Conservation (phyloP, 2,797 vertebrate genomes). For the Pseudochirops corinnae region DNA sequence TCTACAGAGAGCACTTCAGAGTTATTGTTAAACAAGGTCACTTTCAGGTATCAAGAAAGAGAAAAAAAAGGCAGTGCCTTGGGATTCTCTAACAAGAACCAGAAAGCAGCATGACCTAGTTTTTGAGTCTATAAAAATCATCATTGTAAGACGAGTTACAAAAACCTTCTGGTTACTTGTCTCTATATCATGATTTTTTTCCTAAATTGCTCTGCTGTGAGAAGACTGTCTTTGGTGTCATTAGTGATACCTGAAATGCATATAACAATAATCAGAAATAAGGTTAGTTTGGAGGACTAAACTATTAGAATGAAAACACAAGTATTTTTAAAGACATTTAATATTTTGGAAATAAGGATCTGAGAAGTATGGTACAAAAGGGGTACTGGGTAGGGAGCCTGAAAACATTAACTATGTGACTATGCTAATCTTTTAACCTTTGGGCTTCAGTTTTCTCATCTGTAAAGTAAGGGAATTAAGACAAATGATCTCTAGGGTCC, state of each 20-base stretch:
- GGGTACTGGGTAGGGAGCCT: no score
- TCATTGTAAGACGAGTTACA: constrained; percentile 76
- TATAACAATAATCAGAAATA: not conserved
- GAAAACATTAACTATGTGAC: not conserved
- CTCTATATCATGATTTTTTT: constrained; percentile 49
- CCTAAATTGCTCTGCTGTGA: not conserved
- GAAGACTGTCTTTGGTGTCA: constrained; percentile 35
- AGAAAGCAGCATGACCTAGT: constrained; percentile 82
- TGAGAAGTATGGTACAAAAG: not conserved
- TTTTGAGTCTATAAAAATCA: constrained; percentile 83
- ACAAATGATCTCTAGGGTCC: not conserved
- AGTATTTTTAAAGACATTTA: not conserved
- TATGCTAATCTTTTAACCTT: not conserved
- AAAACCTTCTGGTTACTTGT: constrained; percentile 70
- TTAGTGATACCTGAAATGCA: not conserved
- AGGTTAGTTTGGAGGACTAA: not conserved
- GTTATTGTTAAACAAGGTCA: constrained; percentile 85
- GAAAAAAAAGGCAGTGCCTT: constrained; percentile 77
- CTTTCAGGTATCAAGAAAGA: constrained; percentile 82
- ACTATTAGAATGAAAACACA: not conserved
- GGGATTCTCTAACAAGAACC: constrained; percentile 77
- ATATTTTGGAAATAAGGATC: not conserved
- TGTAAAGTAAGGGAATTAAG: not conserved
- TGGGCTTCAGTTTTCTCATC: not conserved
- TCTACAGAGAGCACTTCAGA: constrained; percentile 78